A percentile compares a stretch with the other conserved stretches of the same genome.
phyloP scores from a whole-genome alignment of 92 coral and sea anemone species.

The Parazoanthus swiftii region DNA sequence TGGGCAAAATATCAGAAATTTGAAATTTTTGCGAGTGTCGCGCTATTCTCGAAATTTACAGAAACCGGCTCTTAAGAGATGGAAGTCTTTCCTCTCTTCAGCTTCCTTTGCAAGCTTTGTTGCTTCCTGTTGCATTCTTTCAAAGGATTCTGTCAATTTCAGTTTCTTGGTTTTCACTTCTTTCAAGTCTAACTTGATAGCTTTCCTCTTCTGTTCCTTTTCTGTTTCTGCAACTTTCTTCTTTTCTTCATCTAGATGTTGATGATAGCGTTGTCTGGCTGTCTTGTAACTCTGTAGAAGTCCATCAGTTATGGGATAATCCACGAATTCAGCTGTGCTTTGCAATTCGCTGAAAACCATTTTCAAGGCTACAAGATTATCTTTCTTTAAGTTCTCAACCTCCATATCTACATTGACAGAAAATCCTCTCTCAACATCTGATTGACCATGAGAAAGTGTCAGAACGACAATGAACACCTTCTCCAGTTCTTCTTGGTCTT shows the following conservation, averaged over 20 bases:
- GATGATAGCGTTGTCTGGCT: conserved; percentile 22
- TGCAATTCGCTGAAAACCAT: conserved; percentile 31
- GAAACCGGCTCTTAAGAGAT: conserved; percentile 28
- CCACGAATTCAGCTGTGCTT: conserved; percentile 7
- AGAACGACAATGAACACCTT: conserved; percentile 13
- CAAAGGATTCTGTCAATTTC: conserved; percentile 7
- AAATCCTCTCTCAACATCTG: conserved; percentile 22
- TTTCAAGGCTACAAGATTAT: conserved; percentile 52
- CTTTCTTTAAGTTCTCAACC: conserved; percentile 32
- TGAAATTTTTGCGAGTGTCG: no score
- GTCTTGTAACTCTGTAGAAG: conserved; percentile 9
- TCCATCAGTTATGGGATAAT: conserved; percentile 26
- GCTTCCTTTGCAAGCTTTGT: conserved; percentile 38
- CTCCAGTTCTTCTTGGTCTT: conserved; percentile 34
- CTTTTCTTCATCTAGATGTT: conserved; percentile 18
- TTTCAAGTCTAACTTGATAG: conserved; percentile 27
- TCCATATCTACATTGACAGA: not conserved
- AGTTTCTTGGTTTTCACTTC: conserved; percentile 23
- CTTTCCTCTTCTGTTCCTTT: conserved; percentile 5
- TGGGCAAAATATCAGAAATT: no score
- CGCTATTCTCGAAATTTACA: no score
- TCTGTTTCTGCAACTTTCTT: conserved; percentile 32
- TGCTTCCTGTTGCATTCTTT: conserved; percentile 34
- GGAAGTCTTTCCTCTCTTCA: conserved; percentile 24
- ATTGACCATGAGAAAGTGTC: conserved; percentile 26